Conservation (phyloP, 2,113 vertebrate genomes). For the Coracopsis vasa region DNA sequence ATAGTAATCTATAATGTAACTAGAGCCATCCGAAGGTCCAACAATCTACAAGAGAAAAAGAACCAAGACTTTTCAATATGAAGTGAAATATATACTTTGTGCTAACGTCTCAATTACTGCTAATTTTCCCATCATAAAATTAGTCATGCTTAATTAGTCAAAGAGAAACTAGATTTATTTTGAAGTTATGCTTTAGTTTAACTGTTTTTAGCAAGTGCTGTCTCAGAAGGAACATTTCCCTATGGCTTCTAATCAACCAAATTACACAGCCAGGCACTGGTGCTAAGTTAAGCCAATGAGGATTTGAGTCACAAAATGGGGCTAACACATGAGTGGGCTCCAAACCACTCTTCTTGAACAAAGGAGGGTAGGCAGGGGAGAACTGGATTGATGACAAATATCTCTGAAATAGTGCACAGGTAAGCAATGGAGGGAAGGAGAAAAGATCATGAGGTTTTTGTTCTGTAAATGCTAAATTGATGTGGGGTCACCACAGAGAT, state of each 20-base stretch:
- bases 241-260: slow-evolving; percentile 51
- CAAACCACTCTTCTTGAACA: slow-evolving; percentile 35
- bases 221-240: slow-evolving; percentile 50
- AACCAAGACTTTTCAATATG: slow-evolving; percentile 34
- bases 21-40: slow-evolving; percentile 93
- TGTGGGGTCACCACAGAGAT: neutral
- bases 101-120: slow-evolving; percentile 65
- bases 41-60: slow-evolving; percentile 83
- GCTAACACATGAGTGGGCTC: slow-evolving; percentile 27
- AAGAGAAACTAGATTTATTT: slow-evolving; percentile 69
- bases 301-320: slow-evolving; percentile 40
- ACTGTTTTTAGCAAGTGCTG: slow-evolving; percentile 43
- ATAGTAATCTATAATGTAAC: slow-evolving; percentile 98
- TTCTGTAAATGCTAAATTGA: slow-evolving; percentile 21
- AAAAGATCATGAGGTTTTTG: neutral
- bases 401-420: slow-evolving; percentile 19
- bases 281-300: neutral
- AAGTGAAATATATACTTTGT: slow-evolving; percentile 60
- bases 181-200: slow-evolving; percentile 62
- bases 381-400: slow-evolving; percentile 28
- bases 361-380: slow-evolving; percentile 1
- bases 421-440: slow-evolving; percentile 8
- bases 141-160: slow-evolving; percentile 69
- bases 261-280: slow-evolving; percentile 25
- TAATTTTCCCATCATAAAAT: slow-evolving; percentile 71